Evolutionary conservation across 1,140 invertebrate genomes (phyloP), one percentile per base, ranked within the genome.

Genomic region (Drosophila carrolli): DNA sequence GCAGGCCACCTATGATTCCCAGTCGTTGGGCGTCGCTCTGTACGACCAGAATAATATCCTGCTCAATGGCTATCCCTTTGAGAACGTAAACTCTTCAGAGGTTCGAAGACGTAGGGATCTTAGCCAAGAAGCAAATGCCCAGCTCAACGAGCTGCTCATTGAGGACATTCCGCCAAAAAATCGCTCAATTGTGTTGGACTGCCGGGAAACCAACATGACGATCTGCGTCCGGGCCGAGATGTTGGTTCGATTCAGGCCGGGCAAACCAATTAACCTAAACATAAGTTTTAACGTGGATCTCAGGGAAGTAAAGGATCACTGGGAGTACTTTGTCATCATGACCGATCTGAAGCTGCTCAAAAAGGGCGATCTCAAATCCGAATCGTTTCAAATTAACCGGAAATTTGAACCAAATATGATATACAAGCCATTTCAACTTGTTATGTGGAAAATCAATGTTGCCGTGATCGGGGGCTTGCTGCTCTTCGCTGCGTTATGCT

Each of bases 111-210:
- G 75, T 0, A 71, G 78, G 1, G 82, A 81, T 35, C 59, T 78
- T 46, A 78, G 75, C 32, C 66, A 74, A 13, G 89, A 89, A 55
- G 83, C 90, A 8, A 91, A 91, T 61, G 83, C 62, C 35, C 81
- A 76, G 43, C 68, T 76, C 0, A 78, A 91, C 37, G 90, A 91
- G 3, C 29, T 32, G 29, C 29, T 32, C 6, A 8, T 32, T 32
- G 81, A 86, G 43, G 81, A 73, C 6, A 82, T 68, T 44, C 48
- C 92, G 38, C 92, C 92, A 0, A 72, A 82, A 0, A 91, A 90
- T 55, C 81, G 91, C 11, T 92, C 91, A 10, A 91, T 92, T 55
- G 89, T 91, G 3, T 88, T 92, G 48, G 83, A 92, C 55, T 92
- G 92, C 29, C 60, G 72, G 10, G 81, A 92, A 75, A 71, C 79